Evolutionary conservation across 2,113 vertebrate genomes (phyloP), one percentile per base, ranked within the genome.

Genomic region (Mungos mungo): DNA sequence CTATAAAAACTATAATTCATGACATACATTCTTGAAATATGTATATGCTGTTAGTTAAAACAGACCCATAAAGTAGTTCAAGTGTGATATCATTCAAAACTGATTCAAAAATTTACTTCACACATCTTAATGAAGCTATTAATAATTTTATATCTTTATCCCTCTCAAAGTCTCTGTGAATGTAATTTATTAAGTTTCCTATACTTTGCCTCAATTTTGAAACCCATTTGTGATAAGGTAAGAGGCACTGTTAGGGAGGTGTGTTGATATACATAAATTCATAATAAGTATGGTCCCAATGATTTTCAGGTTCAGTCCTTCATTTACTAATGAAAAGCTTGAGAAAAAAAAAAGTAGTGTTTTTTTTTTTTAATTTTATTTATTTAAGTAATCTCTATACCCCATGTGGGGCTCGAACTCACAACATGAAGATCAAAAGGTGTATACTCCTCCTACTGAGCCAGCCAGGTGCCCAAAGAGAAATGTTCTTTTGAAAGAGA

Each of bases 61-160:
- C 0, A 47, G 7, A 84, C 11, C 25, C 8, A 18, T 80, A 11
- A 93, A 57, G 76, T 38, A 90, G 12, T 81, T 31, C 50, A 85
- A 68, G 16, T 69, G 69, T 60, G 52, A 76, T 80, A 5, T 57
- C 13, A 76, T 81, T 95, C 57, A 96, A 97, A 96, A 94, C 5
- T 33, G n/a, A 92, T 87, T 88, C 3, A 68, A 88, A 94, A 38
- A 54, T 69, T 74, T 85, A 18, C 81, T 63, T 88, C 16, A 52
- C 27, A 81, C 31, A 19, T 38, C 14, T 79, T 87, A 82, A 82
- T 76, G 54, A 88, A 89, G 50, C 35, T 83, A 47, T 95, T 90
- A 80, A 82, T 77, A 41, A 87, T 93, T 96, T 95, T 54, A 79
- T 74, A 57, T 81, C 31, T 93, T 88, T 47, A 90, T 38, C 13